Base-by-base conservation (phyloP, 1,140 invertebrate genomes). In the Vanessa tameamea region DNA sequence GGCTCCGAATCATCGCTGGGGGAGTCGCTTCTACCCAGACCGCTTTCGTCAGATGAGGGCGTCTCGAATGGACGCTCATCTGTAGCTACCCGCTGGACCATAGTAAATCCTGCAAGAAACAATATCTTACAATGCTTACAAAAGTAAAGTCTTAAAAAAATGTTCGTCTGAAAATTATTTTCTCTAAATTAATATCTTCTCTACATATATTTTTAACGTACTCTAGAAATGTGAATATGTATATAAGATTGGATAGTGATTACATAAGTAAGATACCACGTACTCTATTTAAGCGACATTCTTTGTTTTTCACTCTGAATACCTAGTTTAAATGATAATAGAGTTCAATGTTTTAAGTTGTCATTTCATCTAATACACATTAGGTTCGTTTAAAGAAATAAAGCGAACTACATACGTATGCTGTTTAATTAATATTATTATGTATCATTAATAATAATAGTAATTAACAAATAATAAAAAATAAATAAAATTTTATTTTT, bases 51-150 rank as follows among this genome's bases (percentile, higher is more conserved):
- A 0, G 91, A 91, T 5, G 91, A 91, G 13, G 89, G 89, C 69
- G 88, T 88, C 80, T 92, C 88, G 20, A 92, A 87, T 14, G 89
- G 91, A 70, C 90, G 89, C 76, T 91, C 89, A 76, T 92, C 91
- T 15, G 91, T 92, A 15, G 87, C 88, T 47, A 92, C 91, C 68
- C 88, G 78, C 48, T 83, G 82, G 68, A 91, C 89, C 89, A 91
- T 92, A 72, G 64, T 70, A 69, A 69, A 80, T 76, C 57, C 90
- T 92, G 84, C 7, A 79, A 83, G 8, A 64, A 79, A 70, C 70
- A 67, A 73, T 48, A 67, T 31, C 26, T 4, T 31, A 31, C 26
- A 31, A 6, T 31, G 3, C 2, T 31, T 31, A 43, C 9, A 43
- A 43, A 43, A 43, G 8, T 43, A 43, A 43, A 9, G 3, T 43